A percentile compares a stretch with the other conserved stretches of the same genome.
These are phyloP conservation scores for Sphinx pinastri DNA, from an alignment of 2,888 invertebrate species.

Conservation along the genomic window DNA sequence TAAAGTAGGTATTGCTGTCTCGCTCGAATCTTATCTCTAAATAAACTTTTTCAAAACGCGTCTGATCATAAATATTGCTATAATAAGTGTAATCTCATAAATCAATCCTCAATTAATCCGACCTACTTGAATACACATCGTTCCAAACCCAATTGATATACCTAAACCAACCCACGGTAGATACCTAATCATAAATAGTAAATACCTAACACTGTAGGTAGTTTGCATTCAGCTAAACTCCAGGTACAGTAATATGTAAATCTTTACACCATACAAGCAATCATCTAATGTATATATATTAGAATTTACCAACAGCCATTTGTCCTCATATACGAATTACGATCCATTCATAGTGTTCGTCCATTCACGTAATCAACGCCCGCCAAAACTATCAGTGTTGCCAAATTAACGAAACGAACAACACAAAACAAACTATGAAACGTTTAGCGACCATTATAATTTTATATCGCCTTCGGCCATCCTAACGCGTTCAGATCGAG, in stretches of 20 bases:
- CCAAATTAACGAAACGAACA: conserved; percentile 65
- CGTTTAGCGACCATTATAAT: conserved; percentile 62
- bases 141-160: conserved; percentile 15
- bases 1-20: neutral
- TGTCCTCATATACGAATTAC: neutral
- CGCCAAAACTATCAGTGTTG: conserved; percentile 63
- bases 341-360: conserved; percentile 53
- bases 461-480: conserved; percentile 65
- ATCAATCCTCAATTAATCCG: conserved; percentile 22
- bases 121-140: conserved; percentile 16
- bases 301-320: conserved; percentile 21
- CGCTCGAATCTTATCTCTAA: neutral
- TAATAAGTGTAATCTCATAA: conserved; percentile 10
- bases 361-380: conserved; percentile 56
- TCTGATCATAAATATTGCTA: conserved; percentile 1
- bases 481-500: conserved; percentile 59
- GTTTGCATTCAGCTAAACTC: conserved; percentile 16
- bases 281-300: conserved; percentile 12
- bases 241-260: conserved; percentile 19
- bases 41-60: neutral
- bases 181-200: neutral
- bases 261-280: conserved; percentile 3
- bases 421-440: conserved; percentile 62
- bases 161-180: conserved; percentile 9
- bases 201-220: conserved; percentile 16